These are phyloP conservation scores for Mystacides longicornis DNA, from an alignment of 2,888 invertebrate genomes.

Conservation along the genomic window DNA sequence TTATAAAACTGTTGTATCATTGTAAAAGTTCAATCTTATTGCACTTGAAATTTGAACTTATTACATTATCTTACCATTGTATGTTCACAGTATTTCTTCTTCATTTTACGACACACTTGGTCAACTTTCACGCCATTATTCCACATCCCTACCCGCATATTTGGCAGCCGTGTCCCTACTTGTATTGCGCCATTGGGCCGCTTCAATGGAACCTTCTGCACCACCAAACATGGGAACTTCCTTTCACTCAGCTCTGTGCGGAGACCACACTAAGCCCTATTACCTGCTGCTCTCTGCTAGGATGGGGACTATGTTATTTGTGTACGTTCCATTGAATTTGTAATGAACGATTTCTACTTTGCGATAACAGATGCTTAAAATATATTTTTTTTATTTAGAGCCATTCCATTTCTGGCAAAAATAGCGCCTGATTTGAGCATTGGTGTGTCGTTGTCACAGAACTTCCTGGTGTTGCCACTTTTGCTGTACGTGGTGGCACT, in stretches of 20 bases:
- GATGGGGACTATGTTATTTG: conserved; percentile 37
- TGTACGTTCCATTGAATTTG: conserved; percentile 35
- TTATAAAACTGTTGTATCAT: too few species aligned
- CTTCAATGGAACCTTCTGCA: conserved; percentile 33
- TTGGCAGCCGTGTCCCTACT: conserved; percentile 57
- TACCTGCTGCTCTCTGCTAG: conserved; percentile 47
- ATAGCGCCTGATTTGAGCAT: conserved; percentile 31
- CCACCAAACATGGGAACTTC: conserved; percentile 37
- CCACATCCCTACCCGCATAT: conserved; percentile 58
- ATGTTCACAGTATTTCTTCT: conserved; percentile 42
- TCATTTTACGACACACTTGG: conserved; percentile 53
- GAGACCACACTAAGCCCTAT: conserved; percentile 51
- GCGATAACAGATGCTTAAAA: background rate
- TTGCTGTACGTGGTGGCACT: conserved; percentile 56
- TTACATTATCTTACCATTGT: too few species aligned
- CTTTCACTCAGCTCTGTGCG: conserved; percentile 50
- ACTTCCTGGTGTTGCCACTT: conserved; percentile 48
- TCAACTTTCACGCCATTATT: conserved; percentile 60
- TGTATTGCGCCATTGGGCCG: conserved; percentile 38
- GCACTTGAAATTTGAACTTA: too few species aligned
- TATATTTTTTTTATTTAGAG: conserved; percentile 30
- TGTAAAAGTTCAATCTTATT: too few species aligned
- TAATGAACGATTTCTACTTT: background rate
- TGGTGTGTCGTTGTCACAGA: conserved; percentile 39
- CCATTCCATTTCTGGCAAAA: conserved; percentile 34